phyloP scores from a whole-genome alignment of 1,140 invertebrate genomes.

The Himalopsyche phryganea region DNA sequence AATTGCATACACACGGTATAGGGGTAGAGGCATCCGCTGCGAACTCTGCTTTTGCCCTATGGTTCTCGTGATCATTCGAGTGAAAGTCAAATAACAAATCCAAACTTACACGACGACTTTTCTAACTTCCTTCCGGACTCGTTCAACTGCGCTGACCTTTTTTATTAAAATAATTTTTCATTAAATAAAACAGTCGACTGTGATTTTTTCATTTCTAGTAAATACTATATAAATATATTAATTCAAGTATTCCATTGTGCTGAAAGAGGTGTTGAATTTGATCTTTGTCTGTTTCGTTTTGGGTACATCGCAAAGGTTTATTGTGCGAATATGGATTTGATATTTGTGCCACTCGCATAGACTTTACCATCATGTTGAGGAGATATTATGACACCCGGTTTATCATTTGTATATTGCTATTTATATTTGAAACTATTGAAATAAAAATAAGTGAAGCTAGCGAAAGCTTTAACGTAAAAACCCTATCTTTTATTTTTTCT shows the following conservation, averaged over 20 bases:
- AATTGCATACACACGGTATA: slow-evolving; percentile 15
- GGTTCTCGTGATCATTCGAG: too few relatives aligned
- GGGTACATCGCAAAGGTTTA: too few relatives aligned
- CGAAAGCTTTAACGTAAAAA: slow-evolving; percentile 30
- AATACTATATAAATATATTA: too few relatives aligned
- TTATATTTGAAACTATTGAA: slow-evolving; percentile 35
- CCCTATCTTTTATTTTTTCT: slow-evolving; percentile 30
- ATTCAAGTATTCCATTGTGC: too few relatives aligned
- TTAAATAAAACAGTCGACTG: too few relatives aligned
- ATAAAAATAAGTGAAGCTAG: slow-evolving; percentile 34
- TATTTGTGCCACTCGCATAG: background rate
- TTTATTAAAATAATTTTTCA: too few relatives aligned
- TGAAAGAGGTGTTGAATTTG: too few relatives aligned
- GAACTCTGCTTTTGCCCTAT: too few relatives aligned
- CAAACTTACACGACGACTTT: background rate
- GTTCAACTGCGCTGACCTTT: too few relatives aligned
- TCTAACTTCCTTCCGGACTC: background rate
- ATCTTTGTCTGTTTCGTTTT: too few relatives aligned
- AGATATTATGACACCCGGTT: slow-evolving; percentile 17
- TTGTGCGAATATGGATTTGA: too few relatives aligned
- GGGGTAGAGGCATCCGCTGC: background rate
- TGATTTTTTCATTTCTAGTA: too few relatives aligned
- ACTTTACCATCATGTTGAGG: slow-evolving; percentile 19
- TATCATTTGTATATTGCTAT: slow-evolving; percentile 35
- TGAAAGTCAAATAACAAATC: background rate